Percentiles rank a stretch among this genome's conserved stretches.
phyloP scores from a whole-genome alignment of 2,888 invertebrate species.

The Cyclophora albipunctata region DNA sequence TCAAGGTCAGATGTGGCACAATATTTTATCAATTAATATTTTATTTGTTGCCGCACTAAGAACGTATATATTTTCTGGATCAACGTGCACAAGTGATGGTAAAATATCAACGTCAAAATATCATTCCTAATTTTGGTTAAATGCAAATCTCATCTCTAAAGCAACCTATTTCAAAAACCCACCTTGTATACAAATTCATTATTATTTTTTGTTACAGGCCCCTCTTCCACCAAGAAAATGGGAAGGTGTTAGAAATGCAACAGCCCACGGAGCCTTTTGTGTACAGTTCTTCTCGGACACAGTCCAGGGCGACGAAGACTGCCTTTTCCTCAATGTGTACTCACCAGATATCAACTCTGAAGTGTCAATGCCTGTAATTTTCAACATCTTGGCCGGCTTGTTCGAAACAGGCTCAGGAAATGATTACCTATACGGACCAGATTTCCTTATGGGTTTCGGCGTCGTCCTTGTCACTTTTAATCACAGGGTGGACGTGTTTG shows the following conservation, averaged over 20 bases:
- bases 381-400: not conserved
- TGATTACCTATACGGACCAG: slow-evolving; percentile 48
- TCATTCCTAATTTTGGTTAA: no score
- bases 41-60: no score
- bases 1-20: slow-evolving; percentile 46
- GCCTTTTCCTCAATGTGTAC: not conserved
- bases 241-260: not conserved
- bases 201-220: not conserved
- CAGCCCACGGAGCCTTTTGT: not conserved
- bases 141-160: no score
- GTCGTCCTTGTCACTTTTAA: slow-evolving; percentile 57
- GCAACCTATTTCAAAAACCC: no score
- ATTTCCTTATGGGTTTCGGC: slow-evolving; percentile 47
- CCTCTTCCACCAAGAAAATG: not conserved
- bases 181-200: not conserved
- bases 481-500: slow-evolving; percentile 53
- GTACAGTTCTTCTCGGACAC: not conserved
- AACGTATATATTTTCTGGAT: no score
- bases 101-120: no score
- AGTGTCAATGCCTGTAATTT: not conserved
- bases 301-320: not conserved
- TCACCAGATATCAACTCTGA: not conserved
- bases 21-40: no score
- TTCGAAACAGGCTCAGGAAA: slow-evolving; percentile 31
- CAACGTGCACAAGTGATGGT: no score